A percentile compares a stretch with the other conserved stretches of the same genome.
Conservation (phyloP, 2,888 invertebrate species). For the Gisinianus flammeolus region DNA sequence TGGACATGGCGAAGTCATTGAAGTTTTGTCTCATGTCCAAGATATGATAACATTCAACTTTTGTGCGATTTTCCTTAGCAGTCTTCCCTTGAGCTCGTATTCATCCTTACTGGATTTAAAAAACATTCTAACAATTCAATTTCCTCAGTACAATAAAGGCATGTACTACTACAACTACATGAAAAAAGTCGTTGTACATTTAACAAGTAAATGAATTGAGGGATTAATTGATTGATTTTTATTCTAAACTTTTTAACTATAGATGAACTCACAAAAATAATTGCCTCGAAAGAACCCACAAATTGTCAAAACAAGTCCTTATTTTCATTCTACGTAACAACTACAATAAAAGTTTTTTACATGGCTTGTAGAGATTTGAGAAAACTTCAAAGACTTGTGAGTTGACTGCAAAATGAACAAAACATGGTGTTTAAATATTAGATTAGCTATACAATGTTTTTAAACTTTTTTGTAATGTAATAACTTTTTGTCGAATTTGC, state of each 20-base stretch:
- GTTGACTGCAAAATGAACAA: no score
- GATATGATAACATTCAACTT: constrained; percentile 42
- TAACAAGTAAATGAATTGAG: no score
- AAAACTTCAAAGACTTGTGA: constrained; percentile 81
- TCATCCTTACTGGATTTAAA: constrained; percentile 41
- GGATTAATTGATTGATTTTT: background rate
- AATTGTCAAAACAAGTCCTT: constrained; percentile 63
- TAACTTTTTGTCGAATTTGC: constrained; percentile 47
- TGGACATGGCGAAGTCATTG: constrained; percentile 46
- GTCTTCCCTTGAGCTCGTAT: constrained; percentile 37
- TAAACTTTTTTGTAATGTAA: background rate
- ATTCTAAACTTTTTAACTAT: background rate
- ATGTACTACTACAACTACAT: no score
- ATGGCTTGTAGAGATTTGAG: constrained; percentile 82
- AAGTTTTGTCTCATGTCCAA: constrained; percentile 43
- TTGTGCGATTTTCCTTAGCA: constrained; percentile 44
- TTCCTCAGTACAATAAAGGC: constrained; percentile 51
- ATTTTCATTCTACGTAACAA: constrained; percentile 79
- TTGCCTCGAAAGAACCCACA: constrained; percentile 59
- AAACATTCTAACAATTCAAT: constrained; percentile 42
- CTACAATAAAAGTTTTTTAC: constrained; percentile 83
- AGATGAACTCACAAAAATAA: constrained; percentile 44
- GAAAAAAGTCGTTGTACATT: no score
- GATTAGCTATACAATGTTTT: background rate
- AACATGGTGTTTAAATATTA: no score